Conservation (phyloP, 2,888 invertebrate species). For the Meiosimyza decipiens region DNA sequence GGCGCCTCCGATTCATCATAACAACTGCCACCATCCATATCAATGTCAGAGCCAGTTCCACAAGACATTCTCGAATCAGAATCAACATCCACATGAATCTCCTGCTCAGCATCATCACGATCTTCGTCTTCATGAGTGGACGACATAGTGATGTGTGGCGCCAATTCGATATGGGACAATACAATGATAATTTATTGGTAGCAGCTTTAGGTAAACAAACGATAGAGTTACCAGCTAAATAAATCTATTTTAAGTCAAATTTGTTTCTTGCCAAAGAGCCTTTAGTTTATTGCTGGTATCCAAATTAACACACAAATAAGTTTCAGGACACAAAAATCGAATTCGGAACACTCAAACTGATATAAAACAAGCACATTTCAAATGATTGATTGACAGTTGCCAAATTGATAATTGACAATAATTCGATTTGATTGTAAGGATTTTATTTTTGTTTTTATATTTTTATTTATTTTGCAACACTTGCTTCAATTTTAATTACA, state of each 20-base stretch:
- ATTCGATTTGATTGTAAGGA: background rate
- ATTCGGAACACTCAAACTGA: background rate
- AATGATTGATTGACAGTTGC: slow-evolving; percentile 19
- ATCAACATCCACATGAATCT: slow-evolving; percentile 67
- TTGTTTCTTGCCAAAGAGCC: too few relatives aligned
- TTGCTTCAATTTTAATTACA: slow-evolving; percentile 23
- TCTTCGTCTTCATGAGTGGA: slow-evolving; percentile 61
- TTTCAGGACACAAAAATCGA: background rate
- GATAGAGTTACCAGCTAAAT: background rate
- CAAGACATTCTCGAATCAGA: slow-evolving; percentile 66
- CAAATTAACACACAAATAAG: background rate
- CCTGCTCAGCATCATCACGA: slow-evolving; percentile 65
- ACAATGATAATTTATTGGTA: background rate
- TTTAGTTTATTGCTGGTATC: background rate
- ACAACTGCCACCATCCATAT: slow-evolving; percentile 67
- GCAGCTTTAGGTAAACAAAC: background rate
- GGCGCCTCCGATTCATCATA: slow-evolving; percentile 67
- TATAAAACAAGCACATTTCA: background rate
- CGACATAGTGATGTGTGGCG: slow-evolving; percentile 60
- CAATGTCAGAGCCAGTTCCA: slow-evolving; percentile 66
- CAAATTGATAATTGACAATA: slow-evolving; percentile 24
- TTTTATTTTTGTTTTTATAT: background rate
- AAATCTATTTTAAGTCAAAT: too few relatives aligned
- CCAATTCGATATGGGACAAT: slow-evolving; percentile 51
- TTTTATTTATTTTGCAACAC: slow-evolving; percentile 8